These are phyloP conservation scores for Sialia sialis DNA, from an alignment of 2,113 vertebrate species.

Conservation along the genomic window DNA sequence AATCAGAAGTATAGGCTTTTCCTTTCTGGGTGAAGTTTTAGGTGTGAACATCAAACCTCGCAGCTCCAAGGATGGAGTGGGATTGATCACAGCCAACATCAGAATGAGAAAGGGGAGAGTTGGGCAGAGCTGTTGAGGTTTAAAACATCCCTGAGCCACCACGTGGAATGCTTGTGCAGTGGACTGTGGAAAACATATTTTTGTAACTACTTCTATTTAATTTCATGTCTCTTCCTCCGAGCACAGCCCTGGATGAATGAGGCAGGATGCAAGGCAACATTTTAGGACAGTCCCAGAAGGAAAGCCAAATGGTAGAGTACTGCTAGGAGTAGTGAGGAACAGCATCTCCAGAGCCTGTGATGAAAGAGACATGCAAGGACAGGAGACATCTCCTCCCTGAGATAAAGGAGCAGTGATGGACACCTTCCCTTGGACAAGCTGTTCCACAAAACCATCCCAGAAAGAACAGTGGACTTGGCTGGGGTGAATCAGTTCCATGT, in stretches of 20 bases:
- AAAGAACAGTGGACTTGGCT: neutral
- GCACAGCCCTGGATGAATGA: neutral
- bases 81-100: neutral
- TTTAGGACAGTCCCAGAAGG: neutral
- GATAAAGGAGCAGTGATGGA: neutral
- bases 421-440: neutral
- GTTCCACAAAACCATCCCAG: neutral
- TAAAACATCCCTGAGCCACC: neutral
- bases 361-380: neutral
- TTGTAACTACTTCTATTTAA: neutral
- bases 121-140: neutral
- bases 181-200: neutral
- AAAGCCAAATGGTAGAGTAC: neutral
- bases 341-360: neutral
- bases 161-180: neutral
- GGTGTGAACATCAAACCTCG: neutral
- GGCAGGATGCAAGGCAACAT: neutral
- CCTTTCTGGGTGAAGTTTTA: neutral
- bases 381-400: neutral
- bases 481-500: neutral
- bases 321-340: neutral
- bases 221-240: neutral
- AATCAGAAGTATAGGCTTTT: neutral
- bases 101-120: neutral
- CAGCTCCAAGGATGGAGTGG: neutral